phyloP scores from a whole-genome alignment of 1,140 invertebrate species.

The Drosophila azteca region DNA sequence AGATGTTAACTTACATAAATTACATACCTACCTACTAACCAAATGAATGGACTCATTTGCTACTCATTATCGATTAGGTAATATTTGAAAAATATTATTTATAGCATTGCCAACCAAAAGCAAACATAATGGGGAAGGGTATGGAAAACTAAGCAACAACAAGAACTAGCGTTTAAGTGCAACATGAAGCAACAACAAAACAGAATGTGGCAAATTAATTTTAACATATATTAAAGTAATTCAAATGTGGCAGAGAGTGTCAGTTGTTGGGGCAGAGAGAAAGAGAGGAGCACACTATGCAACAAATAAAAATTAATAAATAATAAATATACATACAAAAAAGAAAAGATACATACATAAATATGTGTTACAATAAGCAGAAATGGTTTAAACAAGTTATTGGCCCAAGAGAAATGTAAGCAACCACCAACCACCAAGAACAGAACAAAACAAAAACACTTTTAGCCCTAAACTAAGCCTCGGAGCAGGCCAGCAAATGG shows the following conservation, averaged over 20 bases:
- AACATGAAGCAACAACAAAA: conserved; percentile 38
- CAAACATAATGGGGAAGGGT: conserved; percentile 30
- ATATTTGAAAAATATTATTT: conserved; percentile 77
- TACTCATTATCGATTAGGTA: conserved; percentile 72
- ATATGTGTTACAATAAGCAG: conserved; percentile 73
- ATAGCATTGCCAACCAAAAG: conserved; percentile 42
- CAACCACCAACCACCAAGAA: conserved; percentile 69
- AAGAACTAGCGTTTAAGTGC: too few relatives aligned
- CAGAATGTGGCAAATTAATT: conserved; percentile 75
- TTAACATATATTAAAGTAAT: conserved; percentile 48
- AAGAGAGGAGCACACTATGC: conserved; percentile 6
- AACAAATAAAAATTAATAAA: conserved; percentile 32
- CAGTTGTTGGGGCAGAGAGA: background rate
- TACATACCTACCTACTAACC: conserved; percentile 60
- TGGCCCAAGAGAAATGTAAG: conserved; percentile 73
- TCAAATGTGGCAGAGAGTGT: conserved; percentile 10
- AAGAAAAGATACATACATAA: conserved; percentile 4
- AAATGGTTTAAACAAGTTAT: conserved; percentile 70
- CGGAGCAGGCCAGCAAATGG: background rate
- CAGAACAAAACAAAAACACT: conserved; percentile 28
- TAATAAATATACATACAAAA: conserved; percentile 38
- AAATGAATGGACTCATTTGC: conserved; percentile 62
- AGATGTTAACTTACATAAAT: conserved; percentile 78
- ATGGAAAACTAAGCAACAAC: too few relatives aligned
- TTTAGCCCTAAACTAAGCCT: conserved; percentile 42